Percentiles rank a stretch among this genome's conserved stretches.
Evolutionary conservation across 2,797 vertebrate species (phyloP).

Genomic region (Nannoperca australis): DNA sequence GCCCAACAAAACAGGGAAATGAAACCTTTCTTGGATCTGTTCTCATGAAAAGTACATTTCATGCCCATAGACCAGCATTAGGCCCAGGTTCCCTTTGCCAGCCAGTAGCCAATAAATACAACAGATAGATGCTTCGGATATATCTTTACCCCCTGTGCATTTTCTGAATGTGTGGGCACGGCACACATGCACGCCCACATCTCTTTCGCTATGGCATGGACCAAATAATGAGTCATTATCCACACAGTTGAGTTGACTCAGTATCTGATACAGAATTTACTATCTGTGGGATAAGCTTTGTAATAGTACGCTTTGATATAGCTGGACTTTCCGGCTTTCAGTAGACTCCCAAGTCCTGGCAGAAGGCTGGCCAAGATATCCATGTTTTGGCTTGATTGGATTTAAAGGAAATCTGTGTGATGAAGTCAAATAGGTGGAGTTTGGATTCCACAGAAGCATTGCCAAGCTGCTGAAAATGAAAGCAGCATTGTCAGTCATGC

Average conservation of each 20-base stretch:
- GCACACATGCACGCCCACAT: not conserved
- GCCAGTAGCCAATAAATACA: not conserved
- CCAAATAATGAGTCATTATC: not conserved
- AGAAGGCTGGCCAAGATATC: not conserved
- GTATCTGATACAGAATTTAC: not conserved
- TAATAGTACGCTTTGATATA: not conserved
- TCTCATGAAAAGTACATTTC: too few species aligned
- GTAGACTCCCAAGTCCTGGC: not conserved
- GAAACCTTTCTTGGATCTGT: too few species aligned
- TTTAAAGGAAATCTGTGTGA: not conserved
- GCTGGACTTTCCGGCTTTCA: not conserved
- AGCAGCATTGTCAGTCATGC: not conserved
- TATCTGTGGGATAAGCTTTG: too few species aligned
- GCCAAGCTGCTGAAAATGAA: conserved; percentile 13
- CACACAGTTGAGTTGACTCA: not conserved
- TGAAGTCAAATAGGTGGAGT: conserved; percentile 9
- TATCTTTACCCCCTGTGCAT: not conserved
- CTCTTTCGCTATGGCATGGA: not conserved
- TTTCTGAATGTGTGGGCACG: not conserved
- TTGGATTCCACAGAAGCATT: conserved; percentile 6
- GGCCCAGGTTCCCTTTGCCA: too few species aligned
- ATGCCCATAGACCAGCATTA: too few species aligned
- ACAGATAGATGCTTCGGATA: not conserved
- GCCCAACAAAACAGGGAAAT: too few species aligned
- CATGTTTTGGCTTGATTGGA: not conserved